phyloP scores from a whole-genome alignment of 92 coral and sea anemone genomes.

The Plumapathes pennacea region DNA sequence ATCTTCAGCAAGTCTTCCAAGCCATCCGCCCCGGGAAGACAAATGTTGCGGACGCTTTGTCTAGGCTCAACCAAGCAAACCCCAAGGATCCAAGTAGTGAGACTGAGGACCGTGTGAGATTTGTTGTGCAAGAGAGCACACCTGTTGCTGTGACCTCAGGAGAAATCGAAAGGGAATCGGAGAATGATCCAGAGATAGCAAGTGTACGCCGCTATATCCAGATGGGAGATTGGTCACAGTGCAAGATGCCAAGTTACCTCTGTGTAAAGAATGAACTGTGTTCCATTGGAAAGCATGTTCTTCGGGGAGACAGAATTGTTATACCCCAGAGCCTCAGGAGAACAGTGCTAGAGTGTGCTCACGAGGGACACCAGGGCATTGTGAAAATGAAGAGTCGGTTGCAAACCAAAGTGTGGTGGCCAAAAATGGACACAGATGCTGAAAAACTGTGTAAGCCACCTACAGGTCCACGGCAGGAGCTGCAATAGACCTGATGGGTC shows the following conservation, averaged over 20 bases:
- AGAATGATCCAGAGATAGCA: slow-evolving; percentile 34
- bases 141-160: slow-evolving; percentile 36
- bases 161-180: slow-evolving; percentile 54
- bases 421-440: slow-evolving; percentile 45
- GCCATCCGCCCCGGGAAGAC: slow-evolving; percentile 9
- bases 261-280: slow-evolving; percentile 34
- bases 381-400: slow-evolving; percentile 36
- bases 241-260: slow-evolving; percentile 20
- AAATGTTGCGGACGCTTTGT: slow-evolving; percentile 12
- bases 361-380: slow-evolving; percentile 46
- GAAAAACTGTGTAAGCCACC: slow-evolving; percentile 47
- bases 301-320: slow-evolving; percentile 21
- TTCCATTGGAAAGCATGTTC: slow-evolving; percentile 14
- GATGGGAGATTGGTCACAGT: slow-evolving; percentile 35
- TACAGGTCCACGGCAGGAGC: slow-evolving; percentile 33
- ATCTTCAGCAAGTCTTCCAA: slow-evolving; percentile 24
- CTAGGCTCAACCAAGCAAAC: slow-evolving; percentile 26
- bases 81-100: slow-evolving; percentile 33
- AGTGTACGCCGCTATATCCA: slow-evolving; percentile 22
- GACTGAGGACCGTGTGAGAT: slow-evolving; percentile 18
- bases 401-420: slow-evolving; percentile 63
- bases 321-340: slow-evolving; percentile 18
- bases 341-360: slow-evolving; percentile 16
- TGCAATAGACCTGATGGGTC: slow-evolving; percentile 31
- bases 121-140: slow-evolving; percentile 5